Conservation (phyloP, 2,888 invertebrate genomes). For the Lissocephala sabroskyi region DNA sequence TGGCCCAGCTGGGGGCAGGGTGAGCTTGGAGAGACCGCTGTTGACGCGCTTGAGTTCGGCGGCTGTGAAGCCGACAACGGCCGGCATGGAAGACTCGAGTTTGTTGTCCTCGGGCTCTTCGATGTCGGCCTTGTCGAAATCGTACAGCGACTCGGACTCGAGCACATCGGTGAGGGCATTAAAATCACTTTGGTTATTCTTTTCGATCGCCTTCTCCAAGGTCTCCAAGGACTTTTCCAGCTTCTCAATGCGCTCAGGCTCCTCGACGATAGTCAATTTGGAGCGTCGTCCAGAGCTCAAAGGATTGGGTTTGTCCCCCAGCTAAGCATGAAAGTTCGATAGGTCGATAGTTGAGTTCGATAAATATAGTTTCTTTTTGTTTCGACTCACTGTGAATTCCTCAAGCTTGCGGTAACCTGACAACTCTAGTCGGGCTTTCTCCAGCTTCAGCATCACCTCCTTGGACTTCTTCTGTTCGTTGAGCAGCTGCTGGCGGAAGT, state of each 20-base stretch:
- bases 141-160: slow-evolving; percentile 36
- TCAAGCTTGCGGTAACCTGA: slow-evolving; percentile 68
- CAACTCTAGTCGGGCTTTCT: slow-evolving; percentile 69
- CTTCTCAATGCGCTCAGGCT: slow-evolving; percentile 48
- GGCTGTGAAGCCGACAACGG: background rate
- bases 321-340: slow-evolving; percentile 1
- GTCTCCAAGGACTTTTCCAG: slow-evolving; percentile 48
- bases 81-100: background rate
- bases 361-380: too few species aligned
- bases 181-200: slow-evolving; percentile 42
- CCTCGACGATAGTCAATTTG: slow-evolving; percentile 33
- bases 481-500: slow-evolving; percentile 80
- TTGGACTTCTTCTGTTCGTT: slow-evolving; percentile 81
- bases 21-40: slow-evolving; percentile 21
- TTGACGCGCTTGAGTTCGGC: too few species aligned
- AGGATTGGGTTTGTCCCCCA: slow-evolving; percentile 40
- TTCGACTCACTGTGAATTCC: slow-evolving; percentile 56
- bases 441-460: slow-evolving; percentile 79
- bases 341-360: background rate
- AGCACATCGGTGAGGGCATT: slow-evolving; percentile 44
- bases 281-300: slow-evolving; percentile 33
- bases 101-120: slow-evolving; percentile 15
- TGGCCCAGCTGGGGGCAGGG: slow-evolving; percentile 35
- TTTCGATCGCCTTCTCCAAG: slow-evolving; percentile 53
- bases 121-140: slow-evolving; percentile 26